These are phyloP conservation scores for Gambusia yucatana DNA, from an alignment of 2,797 vertebrate species.

Conservation along the genomic window DNA sequence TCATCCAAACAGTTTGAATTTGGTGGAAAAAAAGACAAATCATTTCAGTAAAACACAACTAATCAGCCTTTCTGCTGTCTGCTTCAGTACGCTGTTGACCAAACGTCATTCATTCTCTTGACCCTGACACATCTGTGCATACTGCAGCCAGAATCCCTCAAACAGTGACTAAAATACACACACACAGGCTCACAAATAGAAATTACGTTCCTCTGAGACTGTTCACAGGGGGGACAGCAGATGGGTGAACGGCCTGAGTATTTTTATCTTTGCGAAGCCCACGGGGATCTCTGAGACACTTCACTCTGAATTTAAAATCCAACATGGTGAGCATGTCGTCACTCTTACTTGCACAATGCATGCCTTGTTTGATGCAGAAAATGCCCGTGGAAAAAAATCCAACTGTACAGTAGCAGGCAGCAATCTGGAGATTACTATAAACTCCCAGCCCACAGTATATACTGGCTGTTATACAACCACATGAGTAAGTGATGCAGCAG, in stretches of 20 bases:
- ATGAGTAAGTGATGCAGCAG: constrained; percentile 59
- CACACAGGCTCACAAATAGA: constrained; percentile 23
- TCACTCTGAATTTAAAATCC: constrained; percentile 56
- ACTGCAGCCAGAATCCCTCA: not conserved
- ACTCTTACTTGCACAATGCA: constrained; percentile 65
- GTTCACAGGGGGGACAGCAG: constrained; percentile 42
- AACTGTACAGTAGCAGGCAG: constrained; percentile 45
- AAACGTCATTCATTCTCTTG: constrained; percentile 5
- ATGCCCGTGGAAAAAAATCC: constrained; percentile 55
- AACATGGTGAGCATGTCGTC: constrained; percentile 52
- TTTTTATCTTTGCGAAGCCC: constrained; percentile 64
- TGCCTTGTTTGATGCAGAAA: constrained; percentile 73
- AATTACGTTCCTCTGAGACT: constrained; percentile 33
- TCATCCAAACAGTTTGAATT: constrained; percentile 18
- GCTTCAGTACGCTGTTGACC: not conserved
- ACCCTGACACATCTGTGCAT: constrained; percentile 1
- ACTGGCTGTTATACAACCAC: constrained; percentile 48
- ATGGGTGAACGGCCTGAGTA: constrained; percentile 56
- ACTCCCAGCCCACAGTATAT: constrained; percentile 45
- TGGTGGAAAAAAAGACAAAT: not conserved
- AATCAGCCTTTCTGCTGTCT: constrained; percentile 28
- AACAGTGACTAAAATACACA: constrained; percentile 16
- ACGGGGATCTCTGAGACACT: constrained; percentile 40
- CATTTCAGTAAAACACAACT: constrained; percentile 11
- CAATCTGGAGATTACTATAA: constrained; percentile 67